Evolutionary conservation across 2,888 invertebrate species (phyloP), one percentile per base, ranked within the genome.

Genomic region (Lagria hirta): DNA sequence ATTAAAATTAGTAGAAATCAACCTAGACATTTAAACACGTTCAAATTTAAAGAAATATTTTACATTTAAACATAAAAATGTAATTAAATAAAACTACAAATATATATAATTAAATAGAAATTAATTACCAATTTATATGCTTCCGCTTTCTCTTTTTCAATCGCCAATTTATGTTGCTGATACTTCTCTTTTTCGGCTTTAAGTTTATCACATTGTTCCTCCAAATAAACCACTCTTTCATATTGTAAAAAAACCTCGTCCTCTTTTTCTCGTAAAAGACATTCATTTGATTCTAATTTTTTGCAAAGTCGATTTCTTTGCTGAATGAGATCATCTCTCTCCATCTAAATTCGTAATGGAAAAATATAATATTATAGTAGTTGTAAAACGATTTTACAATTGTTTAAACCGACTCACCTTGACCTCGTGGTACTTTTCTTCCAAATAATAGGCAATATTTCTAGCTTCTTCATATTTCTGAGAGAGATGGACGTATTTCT

Each of bases 361-460:
- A 41, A 30, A 37, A 20, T n/a, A n/a, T n/a, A n/a, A n/a, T n/a
- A n/a, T n/a, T n/a, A n/a, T n/a, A n/a, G n/a, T n/a, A n/a, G n/a
- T n/a, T n/a, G 20, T 18, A 33, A 13, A 26, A 7, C 11, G 28
- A 21, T 21, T 36, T 24, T 40, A 17, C 5, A 23, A 23, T 30
- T 15, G 15, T 33, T 33, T 16, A 4, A 17, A 41, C 32, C 12
- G 27, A 30, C 68, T 62, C 68, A 80, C 80, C 77, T 80, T 80
- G 54, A 80, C 76, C 70, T 81, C 80, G 59, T 80, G 79, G 66
- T 81, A 81, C 64, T 80, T 80, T 55, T 81, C 80, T 59, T 81
- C 80, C 53, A 81, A 66, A 62, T 80, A 80, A 57, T 80, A 81
- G 3, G 79, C 79, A 54, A 79, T 75, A 60, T 77, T 78, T 48